Evolutionary conservation across 2,888 invertebrate species (phyloP), one percentile per base, ranked within the genome.

Genomic region (Lampropteryx suffumata): DNA sequence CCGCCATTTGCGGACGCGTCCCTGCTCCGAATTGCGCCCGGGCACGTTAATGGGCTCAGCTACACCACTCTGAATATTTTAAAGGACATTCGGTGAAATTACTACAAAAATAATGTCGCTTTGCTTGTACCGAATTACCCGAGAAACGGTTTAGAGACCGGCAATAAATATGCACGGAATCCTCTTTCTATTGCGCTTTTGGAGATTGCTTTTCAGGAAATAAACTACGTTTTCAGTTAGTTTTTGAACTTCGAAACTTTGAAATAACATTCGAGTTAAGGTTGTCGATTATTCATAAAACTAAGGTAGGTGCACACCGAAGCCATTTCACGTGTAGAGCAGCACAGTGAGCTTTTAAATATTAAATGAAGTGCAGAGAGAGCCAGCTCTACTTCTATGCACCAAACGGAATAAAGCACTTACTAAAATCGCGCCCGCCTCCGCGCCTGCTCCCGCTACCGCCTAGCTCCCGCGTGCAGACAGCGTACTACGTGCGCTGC

Each of bases 51-150:
- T 88, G 89, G 86, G 75, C 81, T 73, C 77, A 71, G 85, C 88
- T 83, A 86, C 82, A 83, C 80, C 80, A 76, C 82, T 87, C 84
- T 87, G 87, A 88, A 90, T 89, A 90, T 89, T 89, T 89, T 87
- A 89, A 89, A 87, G 86, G 85, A 88, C 89, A 89, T 89, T 89
- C 82, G 79, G 80, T 64, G 83, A 90, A 90, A 89, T 89, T 85
- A 89, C 89, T 87, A 85, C 86, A 89, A 89, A 89, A 90, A 89
- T 90, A 88, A 88, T 87, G 89, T 84, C 84, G 81, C 86, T 85
- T 77, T 83, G 82, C 86, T 84, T 82, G 84, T 84, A 87, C 85
- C 77, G 86, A 87, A 89, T 87, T 84, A 84, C 84, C 84, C 80
- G 84, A 84, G 80, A 82, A 87, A 85, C 83, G 82, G 84, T 87